Evolutionary conservation across 2,888 invertebrate species (phyloP).

Genomic region (Cryptocephalus primarius): DNA sequence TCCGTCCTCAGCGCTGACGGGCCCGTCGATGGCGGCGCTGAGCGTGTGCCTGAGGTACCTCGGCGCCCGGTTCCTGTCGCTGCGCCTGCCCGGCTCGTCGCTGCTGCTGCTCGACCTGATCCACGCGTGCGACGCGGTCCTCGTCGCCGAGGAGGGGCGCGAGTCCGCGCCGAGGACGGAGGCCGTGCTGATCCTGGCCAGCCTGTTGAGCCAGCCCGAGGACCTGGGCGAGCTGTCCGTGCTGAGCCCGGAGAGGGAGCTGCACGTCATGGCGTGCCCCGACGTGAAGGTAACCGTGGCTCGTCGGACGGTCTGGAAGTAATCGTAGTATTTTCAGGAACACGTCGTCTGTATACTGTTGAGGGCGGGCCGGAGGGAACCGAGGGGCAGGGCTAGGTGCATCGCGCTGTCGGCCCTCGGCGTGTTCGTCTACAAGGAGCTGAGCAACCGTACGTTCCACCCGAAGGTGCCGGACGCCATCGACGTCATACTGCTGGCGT

Average conservation of each 20-base stretch:
- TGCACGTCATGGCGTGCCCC: slow-evolving; percentile 49
- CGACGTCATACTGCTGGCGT: slow-evolving; percentile 53
- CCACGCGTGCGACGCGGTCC: slow-evolving; percentile 77
- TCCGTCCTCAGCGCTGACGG: slow-evolving; percentile 43
- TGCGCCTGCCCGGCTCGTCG: slow-evolving; percentile 81
- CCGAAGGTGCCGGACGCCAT: slow-evolving; percentile 56
- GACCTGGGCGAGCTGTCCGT: slow-evolving; percentile 44
- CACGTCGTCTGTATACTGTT: slow-evolving; percentile 79
- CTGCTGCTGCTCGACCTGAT: slow-evolving; percentile 80
- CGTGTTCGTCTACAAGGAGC: slow-evolving; percentile 58
- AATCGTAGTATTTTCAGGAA: too few species aligned
- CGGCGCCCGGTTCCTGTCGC: slow-evolving; percentile 75
- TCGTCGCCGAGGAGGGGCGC: slow-evolving; percentile 69
- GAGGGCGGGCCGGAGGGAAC: slow-evolving; percentile 79
- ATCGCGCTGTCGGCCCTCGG: slow-evolving; percentile 81
- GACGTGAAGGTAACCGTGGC: slow-evolving; percentile 66
- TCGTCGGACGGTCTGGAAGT: too few species aligned
- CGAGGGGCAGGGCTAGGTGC: slow-evolving; percentile 77
- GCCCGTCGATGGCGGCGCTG: slow-evolving; percentile 62
- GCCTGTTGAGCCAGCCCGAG: slow-evolving; percentile 72
- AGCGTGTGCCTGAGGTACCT: slow-evolving; percentile 68
- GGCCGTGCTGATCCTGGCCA: slow-evolving; percentile 81
- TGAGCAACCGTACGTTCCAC: slow-evolving; percentile 49
- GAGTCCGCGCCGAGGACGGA: slow-evolving; percentile 67
- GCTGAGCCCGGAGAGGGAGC: slow-evolving; percentile 47